Percentiles rank a stretch among this genome's conserved stretches.
phyloP scores from a whole-genome alignment of 2,113 vertebrate species.

The Nicator chloris region DNA sequence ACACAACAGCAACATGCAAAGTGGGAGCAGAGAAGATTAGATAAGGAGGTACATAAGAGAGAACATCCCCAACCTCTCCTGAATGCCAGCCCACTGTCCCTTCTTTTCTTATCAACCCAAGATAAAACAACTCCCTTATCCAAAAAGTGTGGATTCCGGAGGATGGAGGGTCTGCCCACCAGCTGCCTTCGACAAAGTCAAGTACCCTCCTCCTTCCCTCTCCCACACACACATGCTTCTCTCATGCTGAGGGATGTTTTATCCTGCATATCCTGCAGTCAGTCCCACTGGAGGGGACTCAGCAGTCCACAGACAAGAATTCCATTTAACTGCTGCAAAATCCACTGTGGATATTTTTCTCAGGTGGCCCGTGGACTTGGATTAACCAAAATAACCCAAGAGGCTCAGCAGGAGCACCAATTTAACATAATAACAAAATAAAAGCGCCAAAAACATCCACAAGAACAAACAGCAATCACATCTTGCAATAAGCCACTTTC shows the following conservation, averaged over 20 bases:
- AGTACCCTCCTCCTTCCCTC: not conserved
- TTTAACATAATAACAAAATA: not conserved
- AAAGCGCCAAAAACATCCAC: not conserved
- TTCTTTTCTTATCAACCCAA: not conserved
- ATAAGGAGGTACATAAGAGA: not conserved
- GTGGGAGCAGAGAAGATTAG: not conserved
- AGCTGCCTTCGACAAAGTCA: accelerated
- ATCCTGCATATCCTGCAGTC: not conserved
- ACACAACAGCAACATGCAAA: not conserved
- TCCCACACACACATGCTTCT: not conserved
- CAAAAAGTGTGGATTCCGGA: accelerated
- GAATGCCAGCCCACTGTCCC: not conserved
- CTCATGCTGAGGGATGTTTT: not conserved
- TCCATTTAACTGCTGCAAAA: not conserved
- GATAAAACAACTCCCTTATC: not conserved
- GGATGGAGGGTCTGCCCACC: not conserved
- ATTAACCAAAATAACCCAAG: not conserved
- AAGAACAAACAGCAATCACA: accelerated
- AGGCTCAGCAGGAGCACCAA: not conserved
- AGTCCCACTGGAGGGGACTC: not conserved
- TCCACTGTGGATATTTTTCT: not conserved
- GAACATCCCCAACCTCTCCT: not conserved
- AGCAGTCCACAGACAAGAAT: accelerated
- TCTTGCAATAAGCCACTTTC: not conserved
- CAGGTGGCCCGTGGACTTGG: accelerated